Evolutionary conservation across 2,113 vertebrate species (phyloP).

Genomic region (Poecilia latipinna): DNA sequence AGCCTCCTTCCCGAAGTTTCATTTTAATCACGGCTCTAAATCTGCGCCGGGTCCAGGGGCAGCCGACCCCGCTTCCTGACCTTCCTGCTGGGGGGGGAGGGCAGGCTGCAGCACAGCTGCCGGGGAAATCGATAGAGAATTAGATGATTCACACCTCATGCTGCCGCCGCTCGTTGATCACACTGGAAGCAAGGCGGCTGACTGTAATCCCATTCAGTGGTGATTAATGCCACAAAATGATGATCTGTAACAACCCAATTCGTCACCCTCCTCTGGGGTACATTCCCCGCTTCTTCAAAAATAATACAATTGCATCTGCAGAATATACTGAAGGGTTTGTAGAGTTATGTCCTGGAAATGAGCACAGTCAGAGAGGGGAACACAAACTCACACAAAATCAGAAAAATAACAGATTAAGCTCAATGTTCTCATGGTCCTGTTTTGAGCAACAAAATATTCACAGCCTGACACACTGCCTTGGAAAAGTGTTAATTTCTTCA

Average conservation of each 20-base stretch:
- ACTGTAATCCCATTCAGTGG: constrained; percentile 37
- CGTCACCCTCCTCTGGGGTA: constrained; percentile 15
- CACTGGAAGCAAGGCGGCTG: constrained; percentile 32
- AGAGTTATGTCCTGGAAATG: neutral
- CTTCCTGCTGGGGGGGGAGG: constrained; percentile 33
- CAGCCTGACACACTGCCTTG: no score
- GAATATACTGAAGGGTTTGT: neutral
- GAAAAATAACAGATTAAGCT: no score
- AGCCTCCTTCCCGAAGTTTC: constrained; percentile 40
- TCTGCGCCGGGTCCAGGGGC: constrained; percentile 40
- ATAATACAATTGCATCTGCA: constrained; percentile 15
- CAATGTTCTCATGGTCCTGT: neutral
- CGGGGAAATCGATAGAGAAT: constrained; percentile 56
- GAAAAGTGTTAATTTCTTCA: no score
- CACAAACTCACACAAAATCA: neutral
- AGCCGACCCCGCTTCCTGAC: constrained; percentile 60
- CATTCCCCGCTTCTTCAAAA: constrained; percentile 14
- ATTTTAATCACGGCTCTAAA: constrained; percentile 67
- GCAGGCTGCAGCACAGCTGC: constrained; percentile 24
- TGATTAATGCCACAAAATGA: constrained; percentile 51
- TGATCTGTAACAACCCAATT: constrained; percentile 35
- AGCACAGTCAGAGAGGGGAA: neutral
- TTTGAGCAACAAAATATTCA: no score
- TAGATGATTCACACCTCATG: constrained; percentile 58
- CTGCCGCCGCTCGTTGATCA: constrained; percentile 40